phyloP scores from a whole-genome alignment of 2,888 invertebrate genomes.

The Achlya flavicornis region DNA sequence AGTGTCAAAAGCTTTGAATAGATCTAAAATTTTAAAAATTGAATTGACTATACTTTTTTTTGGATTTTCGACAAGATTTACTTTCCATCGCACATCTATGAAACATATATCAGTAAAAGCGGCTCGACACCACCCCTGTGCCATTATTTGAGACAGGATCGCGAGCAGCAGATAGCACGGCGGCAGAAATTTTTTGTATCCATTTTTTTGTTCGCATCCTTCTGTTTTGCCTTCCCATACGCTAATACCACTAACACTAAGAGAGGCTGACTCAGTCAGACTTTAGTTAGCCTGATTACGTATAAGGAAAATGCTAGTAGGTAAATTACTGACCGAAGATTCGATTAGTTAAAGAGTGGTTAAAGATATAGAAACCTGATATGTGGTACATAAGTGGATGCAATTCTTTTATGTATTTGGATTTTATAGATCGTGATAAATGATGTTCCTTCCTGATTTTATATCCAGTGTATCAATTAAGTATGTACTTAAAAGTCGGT shows the following conservation, averaged over 20 bases:
- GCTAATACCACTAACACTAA: slow-evolving; percentile 47
- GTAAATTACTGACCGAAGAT: background rate
- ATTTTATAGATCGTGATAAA: too few relatives aligned
- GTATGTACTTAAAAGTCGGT: too few relatives aligned
- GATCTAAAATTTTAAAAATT: too few relatives aligned
- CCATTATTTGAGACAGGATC: slow-evolving; percentile 76
- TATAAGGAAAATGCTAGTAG: slow-evolving; percentile 4
- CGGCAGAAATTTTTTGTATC: slow-evolving; percentile 73
- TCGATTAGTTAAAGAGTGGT: background rate
- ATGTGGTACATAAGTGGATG: too few relatives aligned
- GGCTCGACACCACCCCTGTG: slow-evolving; percentile 46
- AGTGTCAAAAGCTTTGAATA: too few relatives aligned
- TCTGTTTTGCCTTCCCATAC: slow-evolving; percentile 66
- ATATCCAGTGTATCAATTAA: too few relatives aligned
- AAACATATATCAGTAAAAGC: slow-evolving; percentile 11
- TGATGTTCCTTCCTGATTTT: too few relatives aligned
- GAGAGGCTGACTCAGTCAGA: slow-evolving; percentile 2
- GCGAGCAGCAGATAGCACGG: slow-evolving; percentile 75
- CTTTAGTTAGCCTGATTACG: background rate
- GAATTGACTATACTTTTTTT: too few relatives aligned
- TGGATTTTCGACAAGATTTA: background rate
- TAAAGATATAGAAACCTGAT: too few relatives aligned
- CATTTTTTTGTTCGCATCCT: slow-evolving; percentile 58
- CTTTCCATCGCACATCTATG: background rate
- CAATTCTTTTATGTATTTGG: too few relatives aligned